Conservation (phyloP, 1,140 invertebrate species). For the Colletes latitarsis region DNA sequence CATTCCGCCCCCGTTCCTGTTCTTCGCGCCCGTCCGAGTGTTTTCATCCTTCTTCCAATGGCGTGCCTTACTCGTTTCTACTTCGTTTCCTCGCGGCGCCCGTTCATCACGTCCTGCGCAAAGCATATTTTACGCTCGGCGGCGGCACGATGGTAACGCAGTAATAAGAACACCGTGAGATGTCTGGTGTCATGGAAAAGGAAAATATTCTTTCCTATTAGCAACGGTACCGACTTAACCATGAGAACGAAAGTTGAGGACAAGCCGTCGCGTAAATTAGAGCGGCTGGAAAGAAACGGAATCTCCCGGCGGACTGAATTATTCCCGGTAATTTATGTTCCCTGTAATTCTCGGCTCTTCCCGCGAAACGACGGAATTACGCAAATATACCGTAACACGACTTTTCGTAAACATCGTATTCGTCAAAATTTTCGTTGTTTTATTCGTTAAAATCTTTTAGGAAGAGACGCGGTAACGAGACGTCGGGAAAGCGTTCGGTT, state of each 20-base stretch:
- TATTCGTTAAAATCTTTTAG: too few species aligned
- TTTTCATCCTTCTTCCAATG: conserved; percentile 27
- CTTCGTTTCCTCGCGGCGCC: conserved; percentile 47
- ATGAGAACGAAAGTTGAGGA: conserved; percentile 38
- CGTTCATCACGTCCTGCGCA: conserved; percentile 60
- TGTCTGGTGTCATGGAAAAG: conserved; percentile 62
- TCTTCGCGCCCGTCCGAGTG: conserved; percentile 6
- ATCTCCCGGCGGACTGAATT: conserved; percentile 41
- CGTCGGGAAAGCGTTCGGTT: conserved; percentile 23
- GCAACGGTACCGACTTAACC: conserved; percentile 56
- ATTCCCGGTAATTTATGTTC: conserved; percentile 58
- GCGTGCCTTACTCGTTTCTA: conserved; percentile 38
- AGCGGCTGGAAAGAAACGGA: conserved; percentile 39
- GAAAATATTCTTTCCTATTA: conserved; percentile 62
- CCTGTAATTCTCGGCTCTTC: conserved; percentile 23
- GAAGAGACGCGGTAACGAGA: not conserved
- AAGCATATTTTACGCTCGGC: conserved; percentile 66
- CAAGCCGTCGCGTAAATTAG: conserved; percentile 61
- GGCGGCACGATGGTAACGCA: conserved; percentile 66
- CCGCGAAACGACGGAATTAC: not conserved
- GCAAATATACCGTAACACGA: not conserved
- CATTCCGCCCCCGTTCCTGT: conserved; percentile 1
- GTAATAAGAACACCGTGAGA: conserved; percentile 67
- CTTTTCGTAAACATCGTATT: not conserved
- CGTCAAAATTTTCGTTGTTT: not conserved